These are phyloP conservation scores for Hypselothyrea guttata DNA, from an alignment of 2,888 invertebrate genomes.

Conservation along the genomic window DNA sequence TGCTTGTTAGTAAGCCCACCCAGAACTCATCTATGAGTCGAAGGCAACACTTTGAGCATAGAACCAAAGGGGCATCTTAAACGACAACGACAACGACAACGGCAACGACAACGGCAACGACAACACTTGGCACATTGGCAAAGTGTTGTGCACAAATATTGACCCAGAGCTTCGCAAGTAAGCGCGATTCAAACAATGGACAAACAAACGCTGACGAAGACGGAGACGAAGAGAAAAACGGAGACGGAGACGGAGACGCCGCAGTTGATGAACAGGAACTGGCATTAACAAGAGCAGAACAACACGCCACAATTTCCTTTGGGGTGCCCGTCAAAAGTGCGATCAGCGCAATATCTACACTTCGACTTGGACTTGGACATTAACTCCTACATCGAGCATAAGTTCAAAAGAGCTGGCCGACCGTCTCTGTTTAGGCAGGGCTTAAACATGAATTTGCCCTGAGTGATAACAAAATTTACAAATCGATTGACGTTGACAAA, in stretches of 20 bases:
- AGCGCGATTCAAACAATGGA: constrained; percentile 77
- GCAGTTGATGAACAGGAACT: constrained; percentile 31
- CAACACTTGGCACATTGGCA: constrained; percentile 76
- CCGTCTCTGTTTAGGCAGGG: constrained; percentile 64
- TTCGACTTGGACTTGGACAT: neutral
- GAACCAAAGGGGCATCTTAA: constrained; percentile 11
- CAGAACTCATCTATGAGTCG: constrained; percentile 21
- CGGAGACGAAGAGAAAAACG: neutral
- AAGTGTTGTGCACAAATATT: constrained; percentile 76
- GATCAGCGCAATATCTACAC: constrained; percentile 23
- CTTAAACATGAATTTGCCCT: constrained; percentile 40
- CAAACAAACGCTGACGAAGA: constrained; percentile 52
- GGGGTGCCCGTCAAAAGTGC: constrained; percentile 65
- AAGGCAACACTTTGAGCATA: neutral
- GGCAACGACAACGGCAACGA: constrained; percentile 7
- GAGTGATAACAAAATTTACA: constrained; percentile 79
- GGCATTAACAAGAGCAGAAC: constrained; percentile 22
- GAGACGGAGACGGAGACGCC: neutral
- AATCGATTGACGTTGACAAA: constrained; percentile 73
- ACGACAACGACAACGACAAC: constrained; percentile 4
- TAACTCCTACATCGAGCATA: constrained; percentile 4
- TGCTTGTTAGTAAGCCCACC: constrained; percentile 48
- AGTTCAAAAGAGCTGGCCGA: constrained; percentile 45
- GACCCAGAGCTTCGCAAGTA: constrained; percentile 76
- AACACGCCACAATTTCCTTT: constrained; percentile 55